These are phyloP conservation scores for Anhinga anhinga DNA, from an alignment of 2,113 vertebrate genomes.

Conservation along the genomic window DNA sequence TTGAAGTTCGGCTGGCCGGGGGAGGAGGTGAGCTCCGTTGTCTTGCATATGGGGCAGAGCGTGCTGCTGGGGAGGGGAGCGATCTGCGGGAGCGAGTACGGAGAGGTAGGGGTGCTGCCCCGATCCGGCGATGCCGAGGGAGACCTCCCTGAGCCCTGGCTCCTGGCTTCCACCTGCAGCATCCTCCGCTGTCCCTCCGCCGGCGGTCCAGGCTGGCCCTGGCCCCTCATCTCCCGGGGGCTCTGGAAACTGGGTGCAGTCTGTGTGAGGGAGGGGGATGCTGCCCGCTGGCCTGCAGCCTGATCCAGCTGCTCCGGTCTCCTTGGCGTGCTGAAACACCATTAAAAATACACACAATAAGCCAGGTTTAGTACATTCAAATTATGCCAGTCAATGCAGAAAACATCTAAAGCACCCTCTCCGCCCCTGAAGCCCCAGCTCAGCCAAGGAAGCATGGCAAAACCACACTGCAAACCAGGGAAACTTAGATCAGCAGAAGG, in stretches of 20 bases:
- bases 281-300: slow-evolving; percentile 57
- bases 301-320: slow-evolving; percentile 76
- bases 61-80: slow-evolving; percentile 97
- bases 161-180: slow-evolving; percentile 78
- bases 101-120: slow-evolving; percentile 91
- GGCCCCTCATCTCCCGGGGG: slow-evolving; percentile 69
- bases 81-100: slow-evolving; percentile 96
- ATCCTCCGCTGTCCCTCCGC: slow-evolving; percentile 66
- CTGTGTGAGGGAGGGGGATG: slow-evolving; percentile 67
- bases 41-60: slow-evolving; percentile 97
- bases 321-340: slow-evolving; percentile 72
- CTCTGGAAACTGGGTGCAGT: slow-evolving; percentile 49
- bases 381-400: neutral
- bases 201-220: slow-evolving; percentile 52
- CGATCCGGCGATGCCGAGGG: slow-evolving; percentile 86
- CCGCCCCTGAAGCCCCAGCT: neutral
- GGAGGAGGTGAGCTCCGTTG: slow-evolving; percentile 88
- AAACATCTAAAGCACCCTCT: neutral
- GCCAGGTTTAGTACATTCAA: neutral
- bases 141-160: slow-evolving; percentile 73
- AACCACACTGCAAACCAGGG: neutral
- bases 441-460: neutral
- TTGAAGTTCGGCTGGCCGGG: slow-evolving; percentile 90
- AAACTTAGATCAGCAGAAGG: neutral
- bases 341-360: neutral